phyloP scores from a whole-genome alignment of 2,888 invertebrate species.

The Leucoma salicis region DNA sequence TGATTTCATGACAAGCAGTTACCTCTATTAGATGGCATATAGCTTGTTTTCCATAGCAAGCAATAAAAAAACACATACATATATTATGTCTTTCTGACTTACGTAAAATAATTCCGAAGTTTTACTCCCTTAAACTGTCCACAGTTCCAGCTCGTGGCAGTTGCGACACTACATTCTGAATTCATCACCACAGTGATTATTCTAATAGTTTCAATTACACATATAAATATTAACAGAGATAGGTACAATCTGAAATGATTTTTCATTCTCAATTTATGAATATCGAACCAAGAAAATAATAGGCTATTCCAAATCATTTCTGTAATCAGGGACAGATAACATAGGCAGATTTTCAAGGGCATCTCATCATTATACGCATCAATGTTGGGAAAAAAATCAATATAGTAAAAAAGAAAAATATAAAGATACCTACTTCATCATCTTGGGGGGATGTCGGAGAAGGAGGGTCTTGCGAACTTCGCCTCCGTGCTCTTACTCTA shows the following conservation, averaged over 20 bases:
- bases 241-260: neutral
- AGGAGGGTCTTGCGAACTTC: conserved; percentile 44
- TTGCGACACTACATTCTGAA: too few species aligned
- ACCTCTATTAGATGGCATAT: too few species aligned
- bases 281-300: conserved; percentile 33
- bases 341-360: conserved; percentile 64
- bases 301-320: conserved; percentile 32
- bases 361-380: conserved; percentile 41
- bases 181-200: too few species aligned
- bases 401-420: neutral
- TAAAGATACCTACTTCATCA: conserved; percentile 6
- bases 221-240: too few species aligned
- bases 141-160: too few species aligned
- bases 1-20: too few species aligned
- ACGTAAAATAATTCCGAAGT: too few species aligned
- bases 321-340: conserved; percentile 69
- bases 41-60: too few species aligned
- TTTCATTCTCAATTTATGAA: conserved; percentile 17
- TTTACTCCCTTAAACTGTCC: too few species aligned
- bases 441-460: conserved; percentile 28
- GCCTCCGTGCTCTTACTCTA: conserved; percentile 49
- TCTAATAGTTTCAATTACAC: too few species aligned
- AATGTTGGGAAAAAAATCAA: neutral
- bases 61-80: too few species aligned
- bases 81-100: too few species aligned